These are phyloP conservation scores for Cyprinodon brontotheroides DNA, from an alignment of 2,113 vertebrate species.

Conservation along the genomic window DNA sequence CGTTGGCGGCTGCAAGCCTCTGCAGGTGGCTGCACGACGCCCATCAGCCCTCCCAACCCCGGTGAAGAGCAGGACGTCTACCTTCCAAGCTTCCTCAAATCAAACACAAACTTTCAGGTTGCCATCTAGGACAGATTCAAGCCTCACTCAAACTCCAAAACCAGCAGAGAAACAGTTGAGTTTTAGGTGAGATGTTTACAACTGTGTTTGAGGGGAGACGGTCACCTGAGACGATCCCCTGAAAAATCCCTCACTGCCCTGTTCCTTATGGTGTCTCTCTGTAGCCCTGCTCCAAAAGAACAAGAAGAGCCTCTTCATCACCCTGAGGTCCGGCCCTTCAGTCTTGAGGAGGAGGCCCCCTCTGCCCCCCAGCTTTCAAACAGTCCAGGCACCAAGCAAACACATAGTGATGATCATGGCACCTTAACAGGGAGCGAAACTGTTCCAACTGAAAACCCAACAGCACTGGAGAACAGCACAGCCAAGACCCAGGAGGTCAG, in stretches of 20 bases:
- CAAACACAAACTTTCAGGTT: conserved; percentile 34
- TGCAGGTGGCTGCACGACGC: conserved; percentile 70
- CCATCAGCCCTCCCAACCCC: conserved; percentile 85
- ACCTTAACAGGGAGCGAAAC: neutral
- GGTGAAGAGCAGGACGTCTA: conserved; percentile 62
- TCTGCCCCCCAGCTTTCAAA: neutral
- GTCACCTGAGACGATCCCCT: neutral
- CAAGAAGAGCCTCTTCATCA: conserved; percentile 9
- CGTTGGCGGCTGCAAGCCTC: conserved; percentile 10
- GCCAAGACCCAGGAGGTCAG: conserved; percentile 56
- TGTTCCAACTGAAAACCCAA: conserved; percentile 6
- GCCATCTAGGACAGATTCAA: neutral
- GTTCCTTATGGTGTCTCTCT: neutral
- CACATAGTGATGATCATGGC: conserved; percentile 6
- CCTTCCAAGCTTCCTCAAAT: conserved; percentile 67
- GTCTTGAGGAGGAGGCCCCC: conserved; percentile 58
- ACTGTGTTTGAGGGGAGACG: neutral
- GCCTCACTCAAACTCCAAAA: neutral
- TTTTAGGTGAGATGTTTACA: conserved; percentile 74
- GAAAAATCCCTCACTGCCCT: neutral
- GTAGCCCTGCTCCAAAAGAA: conserved; percentile 14
- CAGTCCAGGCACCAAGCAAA: conserved; percentile 8
- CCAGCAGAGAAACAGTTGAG: conserved; percentile 44
- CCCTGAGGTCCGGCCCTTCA: conserved; percentile 65
- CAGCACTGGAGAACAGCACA: conserved; percentile 23